Conservation (phyloP, 1,140 invertebrate species). For the Drosophila ercepeae region DNA sequence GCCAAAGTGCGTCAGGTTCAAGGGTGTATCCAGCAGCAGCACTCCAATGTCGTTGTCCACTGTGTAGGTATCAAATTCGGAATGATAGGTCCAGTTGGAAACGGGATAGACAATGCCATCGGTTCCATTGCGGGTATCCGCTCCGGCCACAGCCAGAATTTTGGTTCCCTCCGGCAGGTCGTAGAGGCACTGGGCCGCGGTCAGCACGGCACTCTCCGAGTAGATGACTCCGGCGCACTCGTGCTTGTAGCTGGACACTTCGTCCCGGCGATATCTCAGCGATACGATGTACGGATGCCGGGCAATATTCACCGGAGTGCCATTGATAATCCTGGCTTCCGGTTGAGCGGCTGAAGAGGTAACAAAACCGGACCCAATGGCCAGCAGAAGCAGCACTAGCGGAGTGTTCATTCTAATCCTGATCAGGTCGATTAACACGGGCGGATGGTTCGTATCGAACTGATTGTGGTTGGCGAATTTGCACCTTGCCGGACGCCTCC, state of each 20-base stretch:
- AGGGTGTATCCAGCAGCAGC: constrained; percentile 68
- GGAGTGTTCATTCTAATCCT: constrained; percentile 16
- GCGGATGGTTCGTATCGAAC: constrained; percentile 40
- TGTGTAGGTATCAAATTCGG: constrained; percentile 81
- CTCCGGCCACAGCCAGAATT: constrained; percentile 57
- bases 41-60: constrained; percentile 87
- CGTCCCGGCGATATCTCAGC: constrained; percentile 49
- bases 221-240: constrained; percentile 73
- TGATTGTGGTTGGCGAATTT: constrained; percentile 40
- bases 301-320: constrained; percentile 57
- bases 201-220: constrained; percentile 47
- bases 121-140: constrained; percentile 64
- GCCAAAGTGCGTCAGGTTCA: constrained; percentile 51
- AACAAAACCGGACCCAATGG: neutral
- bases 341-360: neutral
- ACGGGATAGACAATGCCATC: constrained; percentile 83
- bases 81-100: constrained; percentile 84
- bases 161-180: constrained; percentile 33
- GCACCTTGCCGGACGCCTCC: constrained; percentile 63
- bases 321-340: constrained; percentile 58
- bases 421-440: constrained; percentile 5
- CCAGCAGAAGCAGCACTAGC: constrained; percentile 23
- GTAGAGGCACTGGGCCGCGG: constrained; percentile 65
- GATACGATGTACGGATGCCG: constrained; percentile 74
- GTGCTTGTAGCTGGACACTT: constrained; percentile 47